Evolutionary conservation across 2,113 vertebrate species (phyloP).

Genomic region (Nannospalax galili): DNA sequence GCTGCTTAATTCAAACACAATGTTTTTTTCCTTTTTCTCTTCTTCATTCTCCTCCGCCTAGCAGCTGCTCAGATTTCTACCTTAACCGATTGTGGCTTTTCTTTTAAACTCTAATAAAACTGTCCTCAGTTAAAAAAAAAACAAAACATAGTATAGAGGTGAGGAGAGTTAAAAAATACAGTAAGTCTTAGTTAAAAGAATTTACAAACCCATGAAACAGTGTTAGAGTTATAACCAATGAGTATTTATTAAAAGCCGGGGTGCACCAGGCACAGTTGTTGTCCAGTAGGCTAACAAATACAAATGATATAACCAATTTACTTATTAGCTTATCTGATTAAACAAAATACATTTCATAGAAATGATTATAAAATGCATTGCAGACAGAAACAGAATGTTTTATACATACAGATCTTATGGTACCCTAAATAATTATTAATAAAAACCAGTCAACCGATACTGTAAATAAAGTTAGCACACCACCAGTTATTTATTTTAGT

Average conservation of each 20-base stretch:
- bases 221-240: conserved; percentile 45
- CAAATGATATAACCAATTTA: conserved; percentile 67
- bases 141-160: not conserved
- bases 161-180: not conserved
- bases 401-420: conserved; percentile 73
- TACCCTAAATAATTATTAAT: conserved; percentile 82
- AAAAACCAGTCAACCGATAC: conserved; percentile 73
- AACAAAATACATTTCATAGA: conserved; percentile 91
- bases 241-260: conserved; percentile 77
- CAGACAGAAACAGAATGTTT: conserved; percentile 81
- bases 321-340: conserved; percentile 84
- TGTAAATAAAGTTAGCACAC: conserved; percentile 79
- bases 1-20: no score
- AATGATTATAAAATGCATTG: conserved; percentile 88
- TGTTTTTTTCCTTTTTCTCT: no score
- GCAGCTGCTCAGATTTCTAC: no score
- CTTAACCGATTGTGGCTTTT: no score
- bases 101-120: no score
- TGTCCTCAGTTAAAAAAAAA: no score
- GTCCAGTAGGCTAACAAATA: conserved; percentile 62
- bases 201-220: conserved; percentile 33
- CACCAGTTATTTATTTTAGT: conserved; percentile 76
- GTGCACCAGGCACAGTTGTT: conserved; percentile 67
- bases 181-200: not conserved
- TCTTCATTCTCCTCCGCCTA: no score